Conservation (phyloP, 1,140 invertebrate genomes). For the Ceratitis capitata region DNA sequence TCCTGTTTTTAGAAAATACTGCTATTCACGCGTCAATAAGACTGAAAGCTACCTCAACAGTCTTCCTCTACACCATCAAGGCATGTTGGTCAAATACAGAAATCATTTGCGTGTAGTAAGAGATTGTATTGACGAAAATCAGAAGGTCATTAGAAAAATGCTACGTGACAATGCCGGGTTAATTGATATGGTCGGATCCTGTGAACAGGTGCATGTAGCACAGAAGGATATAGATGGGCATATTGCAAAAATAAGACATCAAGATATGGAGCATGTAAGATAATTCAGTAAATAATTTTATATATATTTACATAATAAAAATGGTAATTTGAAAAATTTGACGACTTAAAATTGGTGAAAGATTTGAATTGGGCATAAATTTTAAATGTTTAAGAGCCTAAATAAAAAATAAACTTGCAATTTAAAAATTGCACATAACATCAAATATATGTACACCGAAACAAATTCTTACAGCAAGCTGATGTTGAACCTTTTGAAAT, state of each 20-base stretch:
- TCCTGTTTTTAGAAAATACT: conserved; percentile 68
- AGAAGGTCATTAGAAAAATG: conserved; percentile 84
- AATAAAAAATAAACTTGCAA: not conserved
- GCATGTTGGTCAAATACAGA: conserved; percentile 78
- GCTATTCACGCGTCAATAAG: conserved; percentile 73
- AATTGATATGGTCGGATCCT: not conserved
- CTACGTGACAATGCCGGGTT: conserved; percentile 64
- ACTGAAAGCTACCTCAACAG: conserved; percentile 79
- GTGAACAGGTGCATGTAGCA: not conserved
- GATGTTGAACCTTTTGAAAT: conserved; percentile 64
- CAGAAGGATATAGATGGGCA: conserved; percentile 13
- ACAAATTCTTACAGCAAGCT: conserved; percentile 46
- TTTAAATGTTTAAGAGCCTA: not conserved
- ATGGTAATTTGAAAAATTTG: not conserved
- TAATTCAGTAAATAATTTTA: too few relatives aligned
- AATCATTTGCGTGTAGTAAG: conserved; percentile 79
- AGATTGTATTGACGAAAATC: conserved; percentile 85
- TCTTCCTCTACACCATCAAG: conserved; percentile 80
- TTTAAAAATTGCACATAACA: not conserved
- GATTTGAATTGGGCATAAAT: too few relatives aligned
- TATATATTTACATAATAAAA: too few relatives aligned
- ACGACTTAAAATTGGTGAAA: not conserved
- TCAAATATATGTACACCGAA: not conserved
- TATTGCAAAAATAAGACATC: conserved; percentile 58
- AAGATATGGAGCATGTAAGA: conserved; percentile 61